Percentiles rank a stretch among this genome's conserved stretches.
phyloP scores from a whole-genome alignment of 2,888 invertebrate genomes.

The Leistus spinibarbis region DNA sequence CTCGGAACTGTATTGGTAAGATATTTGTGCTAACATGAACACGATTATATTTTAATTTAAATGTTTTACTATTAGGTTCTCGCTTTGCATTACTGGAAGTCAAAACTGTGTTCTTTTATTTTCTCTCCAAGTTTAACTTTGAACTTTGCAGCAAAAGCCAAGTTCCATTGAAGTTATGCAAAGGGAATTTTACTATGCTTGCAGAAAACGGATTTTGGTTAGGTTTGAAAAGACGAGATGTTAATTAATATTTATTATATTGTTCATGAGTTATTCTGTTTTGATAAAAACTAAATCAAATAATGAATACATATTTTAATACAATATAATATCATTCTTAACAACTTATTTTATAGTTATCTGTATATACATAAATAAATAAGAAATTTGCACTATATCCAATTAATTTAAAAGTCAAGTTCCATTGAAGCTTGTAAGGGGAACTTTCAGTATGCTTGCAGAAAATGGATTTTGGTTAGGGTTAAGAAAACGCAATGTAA shows the following conservation, averaged over 20 bases:
- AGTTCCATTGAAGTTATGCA: constrained; percentile 38
- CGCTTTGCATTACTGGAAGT: constrained; percentile 41
- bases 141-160: constrained; percentile 32
- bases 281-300: too few species aligned
- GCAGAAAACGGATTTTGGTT: constrained; percentile 44
- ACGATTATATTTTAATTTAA: constrained; percentile 13
- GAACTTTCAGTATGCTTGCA: constrained; percentile 53
- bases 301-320: too few species aligned
- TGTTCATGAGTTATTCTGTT: too few species aligned
- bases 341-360: too few species aligned
- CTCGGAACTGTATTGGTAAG: constrained; percentile 58
- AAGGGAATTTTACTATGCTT: constrained; percentile 40
- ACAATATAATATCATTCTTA: too few species aligned
- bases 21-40: background rate
- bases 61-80: constrained; percentile 41
- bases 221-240: constrained; percentile 42
- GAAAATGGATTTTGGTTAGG: constrained; percentile 50
- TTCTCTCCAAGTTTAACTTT: constrained; percentile 43
- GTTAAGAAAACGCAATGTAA: constrained; percentile 39
- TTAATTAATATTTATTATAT: too few species aligned
- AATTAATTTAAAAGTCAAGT: constrained; percentile 43
- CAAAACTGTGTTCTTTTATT: constrained; percentile 41
- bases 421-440: constrained; percentile 48
- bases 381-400: too few species aligned
- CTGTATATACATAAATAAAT: too few species aligned